Percentiles rank a stretch among this genome's conserved stretches.
Evolutionary conservation across 1,140 invertebrate species (phyloP).

Genomic region (Drosophila suzukii): DNA sequence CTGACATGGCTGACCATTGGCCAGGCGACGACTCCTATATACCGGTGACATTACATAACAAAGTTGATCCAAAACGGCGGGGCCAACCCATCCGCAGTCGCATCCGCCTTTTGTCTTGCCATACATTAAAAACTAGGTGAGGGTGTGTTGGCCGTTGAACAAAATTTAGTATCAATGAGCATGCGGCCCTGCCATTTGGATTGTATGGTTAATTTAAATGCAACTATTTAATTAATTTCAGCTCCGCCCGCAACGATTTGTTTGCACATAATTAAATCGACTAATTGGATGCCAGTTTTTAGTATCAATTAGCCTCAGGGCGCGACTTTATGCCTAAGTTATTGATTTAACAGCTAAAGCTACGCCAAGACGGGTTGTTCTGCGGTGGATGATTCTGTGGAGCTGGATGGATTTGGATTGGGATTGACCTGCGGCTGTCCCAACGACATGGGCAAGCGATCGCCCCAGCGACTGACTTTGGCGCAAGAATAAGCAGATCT

Average conservation of each 20-base stretch:
- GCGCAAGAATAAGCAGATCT: constrained; percentile 89
- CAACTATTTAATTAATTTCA: constrained; percentile 73
- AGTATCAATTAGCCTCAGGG: constrained; percentile 43
- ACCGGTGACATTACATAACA: constrained; percentile 41
- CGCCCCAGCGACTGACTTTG: constrained; percentile 89
- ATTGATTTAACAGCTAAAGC: constrained; percentile 26
- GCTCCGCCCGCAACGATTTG: constrained; percentile 64
- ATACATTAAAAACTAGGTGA: constrained; percentile 61
- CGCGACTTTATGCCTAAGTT: constrained; percentile 29
- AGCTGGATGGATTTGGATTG: constrained; percentile 12
- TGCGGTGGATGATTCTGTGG: constrained; percentile 11
- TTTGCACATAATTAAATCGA: constrained; percentile 75
- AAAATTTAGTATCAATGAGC: constrained; percentile 66
- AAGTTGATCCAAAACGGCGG: constrained; percentile 30
- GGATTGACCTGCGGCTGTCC: constrained; percentile 44
- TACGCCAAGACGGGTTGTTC: constrained; percentile 41
- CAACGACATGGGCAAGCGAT: constrained; percentile 88
- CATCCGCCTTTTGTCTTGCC: constrained; percentile 42
- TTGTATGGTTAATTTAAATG: constrained; percentile 62
- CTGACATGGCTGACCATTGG: constrained; percentile 39
- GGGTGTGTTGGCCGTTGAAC: constrained; percentile 61
- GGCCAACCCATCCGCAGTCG: constrained; percentile 37
- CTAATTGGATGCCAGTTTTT: constrained; percentile 62
- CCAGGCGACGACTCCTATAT: constrained; percentile 20
- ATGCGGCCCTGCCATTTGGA: constrained; percentile 36